Evolutionary conservation across 2,113 vertebrate genomes (phyloP).

Genomic region (Psammodynastes pulverulentus): DNA sequence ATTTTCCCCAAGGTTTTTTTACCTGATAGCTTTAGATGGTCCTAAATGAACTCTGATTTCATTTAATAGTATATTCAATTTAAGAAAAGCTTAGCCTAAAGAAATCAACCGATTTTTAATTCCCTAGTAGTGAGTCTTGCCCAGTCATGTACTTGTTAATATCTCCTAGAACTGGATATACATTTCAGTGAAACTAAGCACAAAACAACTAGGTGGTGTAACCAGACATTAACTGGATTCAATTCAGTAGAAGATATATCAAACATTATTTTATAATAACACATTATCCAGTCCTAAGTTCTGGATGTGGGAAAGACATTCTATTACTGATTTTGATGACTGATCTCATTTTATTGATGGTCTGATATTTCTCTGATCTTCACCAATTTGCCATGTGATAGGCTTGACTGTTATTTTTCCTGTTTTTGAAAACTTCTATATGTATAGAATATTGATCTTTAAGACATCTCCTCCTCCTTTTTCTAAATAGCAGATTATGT

Average conservation of each 20-base stretch:
- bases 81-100: slow-evolving; percentile 10
- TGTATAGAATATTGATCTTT: background rate
- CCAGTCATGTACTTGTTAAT: background rate
- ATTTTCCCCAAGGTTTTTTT: background rate
- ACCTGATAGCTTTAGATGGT: background rate
- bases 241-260: background rate
- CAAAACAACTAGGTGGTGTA: background rate
- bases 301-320: background rate
- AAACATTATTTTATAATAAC: background rate
- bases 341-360: background rate
- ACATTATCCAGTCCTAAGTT: background rate
- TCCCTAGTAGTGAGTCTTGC: background rate
- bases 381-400: background rate
- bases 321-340: background rate
- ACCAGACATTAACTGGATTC: background rate
- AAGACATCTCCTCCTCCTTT: background rate
- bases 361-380: background rate
- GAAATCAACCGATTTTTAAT: slow-evolving; percentile 10
- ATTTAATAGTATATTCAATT: background rate
- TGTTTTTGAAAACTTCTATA: background rate
- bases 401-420: background rate
- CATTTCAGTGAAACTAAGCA: slow-evolving; percentile 19
- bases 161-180: slow-evolving; percentile 15
- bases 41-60: background rate
- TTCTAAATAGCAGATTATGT: background rate